Base-by-base conservation (phyloP, 2,113 vertebrate species). In the Cyanoramphus novaezelandiae region DNA sequence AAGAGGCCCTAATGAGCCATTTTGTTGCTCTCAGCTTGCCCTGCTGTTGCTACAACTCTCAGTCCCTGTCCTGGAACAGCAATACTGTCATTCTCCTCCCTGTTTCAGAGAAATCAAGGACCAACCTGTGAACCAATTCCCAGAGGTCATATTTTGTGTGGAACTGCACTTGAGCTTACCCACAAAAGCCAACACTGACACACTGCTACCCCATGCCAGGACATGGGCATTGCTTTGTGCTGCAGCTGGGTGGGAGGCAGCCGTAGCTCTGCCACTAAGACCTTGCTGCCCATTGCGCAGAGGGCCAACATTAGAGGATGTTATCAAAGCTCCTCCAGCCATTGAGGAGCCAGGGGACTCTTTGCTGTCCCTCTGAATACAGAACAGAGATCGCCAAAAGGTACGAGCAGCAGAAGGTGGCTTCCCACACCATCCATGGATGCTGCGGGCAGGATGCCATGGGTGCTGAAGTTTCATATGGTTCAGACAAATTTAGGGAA, bases 321-420 rank as follows among this genome's bases (percentile, higher is more conserved):
- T 11, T 14, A 76, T 25, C 28, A 76, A 60, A 79, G 33, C n/a
- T 37, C 14, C 65, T 90, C 31, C 69, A 68, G 53, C 25, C 9
- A 21, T 0, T 47, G 25, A 75, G 10, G 25, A 31, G 13, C 20
- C 25, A 82, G 31, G 21, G 29, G 8, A 76, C 7, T 41, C 9
- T 33, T 75, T 82, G 13, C n/a, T 82, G 39, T 18, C 11, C 6
- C n/a, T 55, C 19, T 2, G 4, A 43, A 43, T 25, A 67, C 7
- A 76, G 39, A 87, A 44, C 17, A 1, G 9, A 5, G 8, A 4
- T 1, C 11, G 57, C 14, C 14, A 49, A 60, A 88, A 33, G 47
- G 27, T n/a, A 39, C 0, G 0, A 86, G 29, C 33, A 68, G 70
- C 4, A 3, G 9, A 29, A 52, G 7, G 3, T 17, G 12, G 49